Percentiles rank a stretch among this genome's conserved stretches.
These are phyloP conservation scores for Cydia pomonella DNA, from an alignment of 1,140 invertebrate species.

Conservation along the genomic window DNA sequence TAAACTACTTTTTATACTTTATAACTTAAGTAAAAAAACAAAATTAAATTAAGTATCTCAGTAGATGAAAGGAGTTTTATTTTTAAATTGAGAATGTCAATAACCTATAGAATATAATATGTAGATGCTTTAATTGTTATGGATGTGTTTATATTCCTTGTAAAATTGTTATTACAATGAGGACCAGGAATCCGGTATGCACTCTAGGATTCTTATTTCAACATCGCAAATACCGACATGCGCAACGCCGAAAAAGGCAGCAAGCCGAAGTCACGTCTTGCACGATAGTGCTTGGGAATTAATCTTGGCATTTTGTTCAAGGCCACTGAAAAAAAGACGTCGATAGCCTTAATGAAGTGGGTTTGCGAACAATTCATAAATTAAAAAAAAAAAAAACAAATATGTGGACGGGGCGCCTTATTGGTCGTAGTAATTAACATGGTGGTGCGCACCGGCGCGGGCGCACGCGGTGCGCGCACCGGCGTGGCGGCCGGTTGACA, in stretches of 20 bases:
- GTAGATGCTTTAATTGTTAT: not conserved
- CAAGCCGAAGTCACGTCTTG: slow-evolving; percentile 54
- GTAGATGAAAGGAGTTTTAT: no score
- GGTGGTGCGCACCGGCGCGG: slow-evolving; percentile 62
- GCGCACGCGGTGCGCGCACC: slow-evolving; percentile 56
- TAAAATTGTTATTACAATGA: slow-evolving; percentile 68
- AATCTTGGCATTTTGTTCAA: slow-evolving; percentile 72
- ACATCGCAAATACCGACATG: slow-evolving; percentile 58
- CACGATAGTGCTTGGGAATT: slow-evolving; percentile 61
- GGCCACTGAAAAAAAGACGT: slow-evolving; percentile 59
- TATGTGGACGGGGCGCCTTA: slow-evolving; percentile 73
- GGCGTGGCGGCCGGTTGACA: slow-evolving; percentile 50
- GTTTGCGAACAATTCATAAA: slow-evolving; percentile 66
- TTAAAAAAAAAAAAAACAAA: slow-evolving; percentile 75
- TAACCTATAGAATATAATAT: no score
- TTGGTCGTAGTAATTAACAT: slow-evolving; percentile 75
- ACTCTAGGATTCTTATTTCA: slow-evolving; percentile 74
- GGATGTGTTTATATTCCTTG: no score
- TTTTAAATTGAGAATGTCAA: no score
- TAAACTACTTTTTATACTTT: no score
- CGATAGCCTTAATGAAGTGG: slow-evolving; percentile 65
- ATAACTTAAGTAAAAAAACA: no score
- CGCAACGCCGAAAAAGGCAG: slow-evolving; percentile 70
- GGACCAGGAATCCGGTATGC: slow-evolving; percentile 66
- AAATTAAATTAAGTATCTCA: no score